Evolutionary conservation across 2,797 vertebrate species (phyloP), one percentile per base, ranked within the genome.

Genomic region (Prionace glauca): DNA sequence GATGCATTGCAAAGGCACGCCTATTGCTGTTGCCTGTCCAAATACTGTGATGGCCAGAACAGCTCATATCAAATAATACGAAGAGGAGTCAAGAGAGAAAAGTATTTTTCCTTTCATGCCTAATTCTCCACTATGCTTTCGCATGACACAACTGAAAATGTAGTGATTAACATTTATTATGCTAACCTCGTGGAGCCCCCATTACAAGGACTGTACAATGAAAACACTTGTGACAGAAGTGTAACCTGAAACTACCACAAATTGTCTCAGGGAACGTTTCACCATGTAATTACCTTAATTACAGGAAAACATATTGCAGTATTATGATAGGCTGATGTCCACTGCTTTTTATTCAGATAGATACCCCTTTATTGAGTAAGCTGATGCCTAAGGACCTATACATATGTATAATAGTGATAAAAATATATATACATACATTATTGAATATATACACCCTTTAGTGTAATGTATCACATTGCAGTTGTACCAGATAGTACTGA

Each of bases 191-290:
- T n/a, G 69, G 41, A 56, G 93, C 29, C 67, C 93, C 93, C 93
- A 95, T 77, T 56, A 95, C 71, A 95, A 77, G 93, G 32, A 95
- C 71, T 77, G 71, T 56, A 95, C 71, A 77, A 77, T 95, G 93
- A 95, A 95, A 95, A 95, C 71, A 95, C 77, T 95, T 95, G 71
- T 95, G 93, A 74, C 93, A 95, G 93, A 95, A 77, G 26, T 74
- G 93, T 60, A 95, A 95, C 67, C 41, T 29, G n/a, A 95, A 95
- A 95, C 93, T 95, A 95, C 93, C 93, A 72, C 93, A 95, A 95
- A 95, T 94, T 95, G 93, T 95, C 93, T 95, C 71, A 16, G 45
- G n/a, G 93, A 95, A 95, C 77, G 93, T 77, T 95, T 95, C 50
- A 60, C 71, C 20, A 56, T 95, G 71, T 95, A 95, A 95, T 95